Evolutionary conservation across 2,797 vertebrate species (phyloP).

Genomic region (Heterohyrax brucei): DNA sequence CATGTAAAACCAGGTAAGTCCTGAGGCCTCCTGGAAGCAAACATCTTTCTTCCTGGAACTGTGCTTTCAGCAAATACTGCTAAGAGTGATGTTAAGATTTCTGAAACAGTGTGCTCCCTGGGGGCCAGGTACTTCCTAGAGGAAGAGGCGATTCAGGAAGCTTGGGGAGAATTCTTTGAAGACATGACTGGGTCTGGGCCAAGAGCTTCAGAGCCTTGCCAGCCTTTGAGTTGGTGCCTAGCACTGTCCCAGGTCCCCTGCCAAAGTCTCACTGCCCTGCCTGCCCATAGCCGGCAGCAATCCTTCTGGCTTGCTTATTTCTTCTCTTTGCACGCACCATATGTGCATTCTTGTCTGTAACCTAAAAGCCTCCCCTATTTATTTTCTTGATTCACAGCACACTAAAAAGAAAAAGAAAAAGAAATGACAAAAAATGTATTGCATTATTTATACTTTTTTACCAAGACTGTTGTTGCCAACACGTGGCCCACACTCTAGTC

Average conservation of each 20-base stretch:
- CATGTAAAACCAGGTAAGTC: background rate
- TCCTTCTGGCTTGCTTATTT: background rate
- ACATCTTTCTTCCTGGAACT: background rate
- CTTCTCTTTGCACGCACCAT: background rate
- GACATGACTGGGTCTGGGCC: no score
- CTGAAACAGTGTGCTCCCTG: background rate
- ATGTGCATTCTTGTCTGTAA: background rate
- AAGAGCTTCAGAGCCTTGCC: background rate
- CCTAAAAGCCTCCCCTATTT: background rate
- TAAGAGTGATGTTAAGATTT: slow-evolving; percentile 15
- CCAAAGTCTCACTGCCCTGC: no score
- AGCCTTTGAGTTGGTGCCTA: background rate
- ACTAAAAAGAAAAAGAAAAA: background rate
- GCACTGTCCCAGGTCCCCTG: background rate
- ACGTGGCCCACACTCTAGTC: background rate
- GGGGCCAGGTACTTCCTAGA: background rate
- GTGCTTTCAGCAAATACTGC: slow-evolving; percentile 40
- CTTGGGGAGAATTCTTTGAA: background rate
- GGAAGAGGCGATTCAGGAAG: background rate
- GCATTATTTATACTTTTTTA: background rate
- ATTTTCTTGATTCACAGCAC: slow-evolving; percentile 22
- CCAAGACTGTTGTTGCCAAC: background rate
- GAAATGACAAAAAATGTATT: background rate
- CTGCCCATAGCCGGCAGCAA: background rate
- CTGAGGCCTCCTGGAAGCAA: background rate